phyloP scores from a whole-genome alignment of 2,888 invertebrate genomes.

The Hirtodrosophila duncani region DNA sequence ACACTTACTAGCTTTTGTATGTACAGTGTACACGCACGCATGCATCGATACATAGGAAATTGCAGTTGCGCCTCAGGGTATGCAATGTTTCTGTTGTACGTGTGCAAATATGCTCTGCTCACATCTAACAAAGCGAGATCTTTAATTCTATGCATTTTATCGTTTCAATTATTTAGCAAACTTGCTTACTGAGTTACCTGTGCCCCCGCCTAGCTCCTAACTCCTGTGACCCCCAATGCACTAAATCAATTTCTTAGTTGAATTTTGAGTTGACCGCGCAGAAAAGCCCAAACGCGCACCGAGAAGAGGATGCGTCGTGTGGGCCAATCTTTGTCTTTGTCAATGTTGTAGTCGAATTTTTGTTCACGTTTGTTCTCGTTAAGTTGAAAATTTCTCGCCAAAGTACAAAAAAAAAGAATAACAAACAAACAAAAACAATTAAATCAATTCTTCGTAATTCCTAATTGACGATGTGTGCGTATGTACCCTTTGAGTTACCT shows the following conservation, averaged over 20 bases:
- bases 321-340: slow-evolving; percentile 51
- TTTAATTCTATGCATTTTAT: slow-evolving; percentile 11
- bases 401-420: slow-evolving; percentile 53
- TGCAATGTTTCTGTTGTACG: slow-evolving; percentile 21
- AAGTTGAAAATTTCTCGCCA: slow-evolving; percentile 67
- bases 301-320: slow-evolving; percentile 2
- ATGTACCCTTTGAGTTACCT: slow-evolving; percentile 54
- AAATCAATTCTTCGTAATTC: slow-evolving; percentile 64
- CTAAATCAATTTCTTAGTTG: slow-evolving; percentile 72
- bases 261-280: slow-evolving; percentile 55
- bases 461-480: slow-evolving; percentile 50
- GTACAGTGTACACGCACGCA: no score
- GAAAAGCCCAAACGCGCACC: background rate
- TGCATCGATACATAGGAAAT: no score
- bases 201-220: slow-evolving; percentile 13
- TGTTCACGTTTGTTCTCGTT: slow-evolving; percentile 73
- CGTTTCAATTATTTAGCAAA: slow-evolving; percentile 48
- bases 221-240: slow-evolving; percentile 28
- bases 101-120: slow-evolving; percentile 1
- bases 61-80: slow-evolving; percentile 18
- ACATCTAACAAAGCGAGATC: slow-evolving; percentile 7
- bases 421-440: slow-evolving; percentile 20
- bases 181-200: slow-evolving; percentile 70
- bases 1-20: no score
- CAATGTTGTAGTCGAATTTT: slow-evolving; percentile 71